Evolutionary conservation across 2,888 invertebrate species (phyloP), one percentile per base, ranked within the genome.

Genomic region (Drosophila mimica): DNA sequence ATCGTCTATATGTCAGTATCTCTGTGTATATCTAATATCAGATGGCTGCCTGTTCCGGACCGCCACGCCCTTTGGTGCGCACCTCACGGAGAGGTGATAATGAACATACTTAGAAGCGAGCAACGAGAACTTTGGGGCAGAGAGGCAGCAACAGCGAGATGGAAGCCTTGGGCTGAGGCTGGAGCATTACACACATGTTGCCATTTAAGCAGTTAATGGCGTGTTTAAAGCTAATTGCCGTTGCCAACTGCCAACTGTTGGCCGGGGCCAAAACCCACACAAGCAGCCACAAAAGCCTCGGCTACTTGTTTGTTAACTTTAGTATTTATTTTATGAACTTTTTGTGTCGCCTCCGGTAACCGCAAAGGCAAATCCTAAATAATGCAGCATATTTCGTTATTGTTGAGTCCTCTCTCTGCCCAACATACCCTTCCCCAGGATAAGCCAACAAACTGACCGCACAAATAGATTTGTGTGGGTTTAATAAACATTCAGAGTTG

Each of bases 191-290:
- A 75, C 82, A 88, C 83, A 85, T 87, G 89, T 70, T 85, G 88
- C 81, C 83, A 88, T 83, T 89, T 88, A 88, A 82, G 87, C 82
- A 86, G 87, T 82, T 88, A 88, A 89, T 89, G 87, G 72, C 71
- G 82, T 86, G 88, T 86, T 88, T 89, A 89, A 89, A 87, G 84
- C 88, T 81, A 88, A 89, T 89, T 81, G 79, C 68, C 83, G 48
- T 70, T 70, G 81, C 85, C 86, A 72, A 74, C 77, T 82, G 67
- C 60, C 68, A 51, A 67, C 56, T 56, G 67, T 40, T 54, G 46
- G 56, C 46, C 31, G 25, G 48, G 34, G 38, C 31, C 57, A 15
- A 33, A 63, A 63, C 64, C 64, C 66, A 61, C 81, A 74, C 20
- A 40, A 20, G 9, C 30, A 57, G 28, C 56, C 73, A 59, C 64